Evolutionary conservation across 2,113 vertebrate genomes (phyloP), one percentile per base, ranked within the genome.

Genomic region (Mustela nigripes): DNA sequence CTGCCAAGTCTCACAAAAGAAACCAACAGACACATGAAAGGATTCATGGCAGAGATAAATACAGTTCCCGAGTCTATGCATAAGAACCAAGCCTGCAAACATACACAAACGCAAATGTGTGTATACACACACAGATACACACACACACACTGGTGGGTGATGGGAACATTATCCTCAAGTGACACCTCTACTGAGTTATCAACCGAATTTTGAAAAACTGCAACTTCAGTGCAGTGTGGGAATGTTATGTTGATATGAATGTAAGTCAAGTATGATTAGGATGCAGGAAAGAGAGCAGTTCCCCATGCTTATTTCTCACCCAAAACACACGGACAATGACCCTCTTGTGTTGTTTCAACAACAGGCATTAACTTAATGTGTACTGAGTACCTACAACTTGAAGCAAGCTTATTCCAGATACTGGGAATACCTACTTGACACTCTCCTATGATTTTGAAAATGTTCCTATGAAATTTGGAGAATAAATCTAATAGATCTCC

Each of bases 201-300:
- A 83, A 78, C 10, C 4, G 36, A 74, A 4, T 96, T 95, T 89
- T 48, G 31, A 82, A 76, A 67, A 93, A 36, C 22, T 94, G 58
- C 36, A 92, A 89, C 31, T 92, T 42, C 16, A 28, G 4, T 56
- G 11, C 89, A 58, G 0, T 71, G 12, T 42, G 5, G 16, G 16
- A 85, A 96, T 81, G 71, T 42, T 91, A 83, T 62, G 58, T 42
- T 94, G 50, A 42, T 78, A 92, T 58, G 4, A 93, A 45, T 69
- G 21, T 71, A 53, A 85, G 24, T 56, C 19, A 78, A 76, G 5
- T 60, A 19, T 53, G 50, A 73, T 39, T 22, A 74, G 31, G 42
- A 79, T 33, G 71, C 1, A 53, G 15, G 9, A 10, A 2, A 90
- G 5, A 80, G 31, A 56, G 26, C 5, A 31, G 24, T 39, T 87